These are phyloP conservation scores for Atopsyche davidsoni DNA, from an alignment of 1,140 invertebrate genomes.

Conservation along the genomic window DNA sequence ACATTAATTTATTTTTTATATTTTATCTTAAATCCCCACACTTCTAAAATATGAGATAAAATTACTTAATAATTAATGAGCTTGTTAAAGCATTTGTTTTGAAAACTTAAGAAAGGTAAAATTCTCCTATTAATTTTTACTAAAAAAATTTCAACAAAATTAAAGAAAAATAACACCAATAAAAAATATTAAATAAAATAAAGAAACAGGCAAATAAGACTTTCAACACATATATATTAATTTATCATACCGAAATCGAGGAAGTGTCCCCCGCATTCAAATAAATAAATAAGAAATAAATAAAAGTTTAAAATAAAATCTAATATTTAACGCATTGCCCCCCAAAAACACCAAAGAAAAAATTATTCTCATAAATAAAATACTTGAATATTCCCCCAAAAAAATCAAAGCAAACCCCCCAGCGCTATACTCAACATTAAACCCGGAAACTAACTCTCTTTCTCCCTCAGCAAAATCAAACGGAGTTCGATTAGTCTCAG, in stretches of 20 bases:
- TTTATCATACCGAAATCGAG: slow-evolving; percentile 56
- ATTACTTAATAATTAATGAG: slow-evolving; percentile 49
- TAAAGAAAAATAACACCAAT: slow-evolving; percentile 36
- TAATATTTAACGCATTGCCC: slow-evolving; percentile 36
- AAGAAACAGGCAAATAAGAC: slow-evolving; percentile 46
- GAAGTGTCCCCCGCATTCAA: slow-evolving; percentile 51
- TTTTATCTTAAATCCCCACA: slow-evolving; percentile 47
- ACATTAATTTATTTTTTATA: slow-evolving; percentile 53
- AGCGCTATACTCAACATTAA: slow-evolving; percentile 68
- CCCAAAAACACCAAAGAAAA: slow-evolving; percentile 50
- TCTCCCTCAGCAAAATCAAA: slow-evolving; percentile 75
- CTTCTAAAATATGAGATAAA: slow-evolving; percentile 48
- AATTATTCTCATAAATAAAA: slow-evolving; percentile 61
- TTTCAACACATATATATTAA: slow-evolving; percentile 56
- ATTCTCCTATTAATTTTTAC: slow-evolving; percentile 51
- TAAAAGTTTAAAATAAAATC: slow-evolving; percentile 48
- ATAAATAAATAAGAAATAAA: slow-evolving; percentile 52
- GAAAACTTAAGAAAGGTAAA: slow-evolving; percentile 55
- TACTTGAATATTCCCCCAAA: slow-evolving; percentile 62
- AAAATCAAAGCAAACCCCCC: slow-evolving; percentile 66
- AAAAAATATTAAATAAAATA: slow-evolving; percentile 49
- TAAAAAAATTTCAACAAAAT: slow-evolving; percentile 27
- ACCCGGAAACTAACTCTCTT: slow-evolving; percentile 68
- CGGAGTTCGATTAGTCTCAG: slow-evolving; percentile 66
- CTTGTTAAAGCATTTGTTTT: slow-evolving; percentile 58